Evolutionary conservation across 1,140 invertebrate genomes (phyloP).

Genomic region (Melanaphis sacchari): DNA sequence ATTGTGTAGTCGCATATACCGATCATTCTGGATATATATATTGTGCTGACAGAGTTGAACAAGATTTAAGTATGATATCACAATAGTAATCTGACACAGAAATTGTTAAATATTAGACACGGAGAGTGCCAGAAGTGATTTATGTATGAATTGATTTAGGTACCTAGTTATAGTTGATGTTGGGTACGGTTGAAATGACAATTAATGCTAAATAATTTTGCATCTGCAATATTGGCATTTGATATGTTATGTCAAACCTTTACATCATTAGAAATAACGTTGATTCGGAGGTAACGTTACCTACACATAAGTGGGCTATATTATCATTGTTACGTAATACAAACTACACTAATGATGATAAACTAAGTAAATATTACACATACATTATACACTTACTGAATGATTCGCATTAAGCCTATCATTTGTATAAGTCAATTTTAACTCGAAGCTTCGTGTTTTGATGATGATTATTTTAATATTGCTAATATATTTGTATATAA

Average conservation of each 20-base stretch:
- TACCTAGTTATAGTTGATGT: background rate
- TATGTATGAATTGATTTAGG: background rate
- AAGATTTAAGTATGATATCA: background rate
- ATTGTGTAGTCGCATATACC: background rate
- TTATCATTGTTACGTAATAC: background rate
- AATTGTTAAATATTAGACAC: background rate
- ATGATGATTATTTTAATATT: background rate
- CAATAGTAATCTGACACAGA: background rate
- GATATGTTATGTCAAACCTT: background rate
- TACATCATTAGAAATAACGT: background rate
- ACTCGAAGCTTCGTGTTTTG: background rate
- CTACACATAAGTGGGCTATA: slow-evolving; percentile 8
- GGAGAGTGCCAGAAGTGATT: background rate
- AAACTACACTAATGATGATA: background rate
- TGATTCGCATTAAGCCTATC: background rate
- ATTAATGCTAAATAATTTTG: slow-evolving; percentile 6
- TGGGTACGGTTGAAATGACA: background rate
- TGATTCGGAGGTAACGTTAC: background rate
- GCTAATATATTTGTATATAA: background rate
- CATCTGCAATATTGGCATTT: background rate
- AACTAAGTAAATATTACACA: slow-evolving; percentile 27
- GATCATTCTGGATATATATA: background rate
- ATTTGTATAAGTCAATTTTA: background rate
- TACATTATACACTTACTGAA: background rate
- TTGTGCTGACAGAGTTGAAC: background rate